Evolutionary conservation across 2,113 vertebrate species (phyloP).

Genomic region (Varanus komodoensis): DNA sequence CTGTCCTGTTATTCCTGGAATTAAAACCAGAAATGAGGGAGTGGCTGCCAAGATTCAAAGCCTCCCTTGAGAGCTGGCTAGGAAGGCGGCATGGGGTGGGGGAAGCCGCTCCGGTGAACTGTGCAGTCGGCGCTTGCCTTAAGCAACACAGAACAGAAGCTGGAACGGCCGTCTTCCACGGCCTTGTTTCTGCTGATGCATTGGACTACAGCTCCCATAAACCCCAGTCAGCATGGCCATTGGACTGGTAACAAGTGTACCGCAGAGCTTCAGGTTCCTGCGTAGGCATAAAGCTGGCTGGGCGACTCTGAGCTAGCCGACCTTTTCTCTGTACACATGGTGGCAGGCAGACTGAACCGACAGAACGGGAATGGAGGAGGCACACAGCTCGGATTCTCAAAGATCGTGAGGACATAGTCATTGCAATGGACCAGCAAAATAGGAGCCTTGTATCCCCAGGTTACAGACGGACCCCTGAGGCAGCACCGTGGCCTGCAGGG

Average conservation of each 20-base stretch:
- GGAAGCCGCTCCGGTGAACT: too few species aligned
- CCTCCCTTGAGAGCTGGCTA: not conserved
- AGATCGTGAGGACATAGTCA: too few species aligned
- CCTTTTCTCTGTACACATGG: not conserved
- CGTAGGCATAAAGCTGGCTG: not conserved
- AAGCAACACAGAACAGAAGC: not conserved
- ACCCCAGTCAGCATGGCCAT: too few species aligned
- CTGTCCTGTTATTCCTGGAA: conserved; percentile 14
- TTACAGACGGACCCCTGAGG: not conserved
- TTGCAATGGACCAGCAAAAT: not conserved
- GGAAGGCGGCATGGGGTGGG: not conserved
- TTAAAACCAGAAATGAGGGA: not conserved
- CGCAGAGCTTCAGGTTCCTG: not conserved
- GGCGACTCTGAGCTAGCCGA: not conserved
- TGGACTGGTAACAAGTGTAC: not conserved
- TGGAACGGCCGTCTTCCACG: too few species aligned
- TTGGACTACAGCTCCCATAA: too few species aligned
- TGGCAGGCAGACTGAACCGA: too few species aligned
- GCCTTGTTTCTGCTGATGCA: too few species aligned
- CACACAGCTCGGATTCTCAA: not conserved
- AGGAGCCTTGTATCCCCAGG: not conserved
- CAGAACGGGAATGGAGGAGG: too few species aligned
- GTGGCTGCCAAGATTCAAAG: fast-evolving
- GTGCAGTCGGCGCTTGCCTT: not conserved
- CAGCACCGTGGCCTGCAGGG: too few species aligned